Evolutionary conservation across 2,797 vertebrate genomes (phyloP).

Genomic region (Syngnathus rostellatus): DNA sequence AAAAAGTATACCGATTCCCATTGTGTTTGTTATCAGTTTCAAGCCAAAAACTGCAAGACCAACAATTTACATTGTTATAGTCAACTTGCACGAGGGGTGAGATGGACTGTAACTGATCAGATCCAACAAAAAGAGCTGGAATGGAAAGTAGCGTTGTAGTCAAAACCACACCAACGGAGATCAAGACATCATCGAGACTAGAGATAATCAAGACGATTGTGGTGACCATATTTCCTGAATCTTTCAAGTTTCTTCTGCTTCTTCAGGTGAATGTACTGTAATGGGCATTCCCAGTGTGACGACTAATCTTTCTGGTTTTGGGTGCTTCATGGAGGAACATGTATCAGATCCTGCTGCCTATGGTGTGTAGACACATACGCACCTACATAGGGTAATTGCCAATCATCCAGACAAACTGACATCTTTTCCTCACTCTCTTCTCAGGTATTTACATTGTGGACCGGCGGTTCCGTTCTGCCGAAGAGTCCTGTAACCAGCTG

Average conservation of each 20-base stretch:
- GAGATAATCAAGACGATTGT: too few species aligned
- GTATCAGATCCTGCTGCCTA: slow-evolving; percentile 89
- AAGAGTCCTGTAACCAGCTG: slow-evolving; percentile 93
- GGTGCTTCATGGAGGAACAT: slow-evolving; percentile 95
- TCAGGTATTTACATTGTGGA: slow-evolving; percentile 94
- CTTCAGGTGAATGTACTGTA: slow-evolving; percentile 87
- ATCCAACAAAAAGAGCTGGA: too few species aligned
- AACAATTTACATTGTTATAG: too few species aligned
- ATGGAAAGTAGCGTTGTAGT: too few species aligned
- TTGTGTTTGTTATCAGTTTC: too few species aligned
- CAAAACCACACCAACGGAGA: too few species aligned
- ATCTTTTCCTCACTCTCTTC: not conserved
- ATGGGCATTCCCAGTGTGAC: slow-evolving; percentile 98
- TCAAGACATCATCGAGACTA: too few species aligned
- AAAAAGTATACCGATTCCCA: too few species aligned
- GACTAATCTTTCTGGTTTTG: slow-evolving; percentile 94
- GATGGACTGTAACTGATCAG: too few species aligned
- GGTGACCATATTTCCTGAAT: slow-evolving; percentile 12
- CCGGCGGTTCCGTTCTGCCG: slow-evolving; percentile 82
- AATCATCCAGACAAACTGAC: not conserved
- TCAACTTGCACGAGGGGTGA: too few species aligned
- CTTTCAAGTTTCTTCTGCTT: not conserved
- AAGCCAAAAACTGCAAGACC: too few species aligned
- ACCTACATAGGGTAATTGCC: not conserved
- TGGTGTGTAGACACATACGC: slow-evolving; percentile 58